Evolutionary conservation across 2,888 invertebrate genomes (phyloP), one percentile per base, ranked within the genome.

Genomic region (Copidosoma aretas): DNA sequence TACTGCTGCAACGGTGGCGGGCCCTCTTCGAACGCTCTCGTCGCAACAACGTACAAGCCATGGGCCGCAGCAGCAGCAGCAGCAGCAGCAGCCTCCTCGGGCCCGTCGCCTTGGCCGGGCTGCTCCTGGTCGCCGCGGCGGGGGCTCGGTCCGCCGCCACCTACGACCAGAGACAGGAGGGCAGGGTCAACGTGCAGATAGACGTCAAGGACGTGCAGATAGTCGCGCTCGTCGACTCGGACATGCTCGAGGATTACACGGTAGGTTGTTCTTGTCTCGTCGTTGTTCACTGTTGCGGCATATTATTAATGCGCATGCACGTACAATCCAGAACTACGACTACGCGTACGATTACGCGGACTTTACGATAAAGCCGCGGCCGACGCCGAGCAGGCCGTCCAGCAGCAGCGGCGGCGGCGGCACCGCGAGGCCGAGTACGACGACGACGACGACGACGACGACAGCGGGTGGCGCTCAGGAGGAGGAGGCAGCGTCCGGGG

Each of bases 161-260:
- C 39, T 69, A 85, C 82, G 92, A 93, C 82, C 93, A 93, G 82
- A 88, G 91, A 56, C 93, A 94, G 84, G 89, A 88, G 4, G 93
- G 93, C 22, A 90, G 91, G 75, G 87, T 91, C 75, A 94, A 94
- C 83, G 89, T 94, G 74, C 92, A 92, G 79, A 86, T 94, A 72
- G 91, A 91, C 82, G 85, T 93, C 73, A 93, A 93, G 84, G 91
- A 93, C 83, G 86, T 93, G 73, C 89, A 91, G 78, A 88, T 93
- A 76, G 87, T 93, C 76, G 92, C 91, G 10, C 80, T 91, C 46
- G 78, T 91, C 72, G 88, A 89, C 75, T 88, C 88, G 51, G 86
- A 87, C 51, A 84, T 87, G 4, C 75, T 84, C 75, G 89, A 88
- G 71, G 88, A 88, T 77, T 87, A 89, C 78, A 88, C 88, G 87